A percentile compares a stretch with the other conserved stretches of the same genome.
These are phyloP conservation scores for Aptenodytes patagonicus DNA, from an alignment of 2,113 vertebrate genomes.

Conservation along the genomic window DNA sequence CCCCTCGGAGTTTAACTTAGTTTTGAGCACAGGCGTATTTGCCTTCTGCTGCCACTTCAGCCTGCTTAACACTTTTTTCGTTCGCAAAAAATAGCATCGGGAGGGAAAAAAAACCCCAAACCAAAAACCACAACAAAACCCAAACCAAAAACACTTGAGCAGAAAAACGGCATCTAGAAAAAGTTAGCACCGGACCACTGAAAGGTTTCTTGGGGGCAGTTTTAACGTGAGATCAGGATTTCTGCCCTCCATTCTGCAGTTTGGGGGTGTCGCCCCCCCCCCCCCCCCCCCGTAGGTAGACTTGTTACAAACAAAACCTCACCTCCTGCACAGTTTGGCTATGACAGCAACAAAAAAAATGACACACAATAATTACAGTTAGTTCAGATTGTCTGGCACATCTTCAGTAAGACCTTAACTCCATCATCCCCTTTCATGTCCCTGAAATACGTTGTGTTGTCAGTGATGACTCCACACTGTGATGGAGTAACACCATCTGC, in stretches of 20 bases:
- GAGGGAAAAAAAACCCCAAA: background rate
- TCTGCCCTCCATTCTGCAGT: background rate
- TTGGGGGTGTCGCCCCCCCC: background rate
- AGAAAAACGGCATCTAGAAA: background rate
- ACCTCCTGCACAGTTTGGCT: background rate
- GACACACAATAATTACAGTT: background rate
- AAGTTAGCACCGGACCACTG: background rate
- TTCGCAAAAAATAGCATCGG: background rate
- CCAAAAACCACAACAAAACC: background rate
- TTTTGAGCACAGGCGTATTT: background rate
- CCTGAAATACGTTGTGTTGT: background rate
- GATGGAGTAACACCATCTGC: slow-evolving; percentile 38
- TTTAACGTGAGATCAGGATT: background rate
- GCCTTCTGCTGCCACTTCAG: background rate
- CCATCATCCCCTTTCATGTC: background rate
- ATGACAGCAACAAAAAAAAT: background rate
- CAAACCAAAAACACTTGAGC: background rate
- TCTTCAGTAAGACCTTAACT: background rate
- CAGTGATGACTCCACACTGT: background rate
- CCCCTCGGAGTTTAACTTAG: background rate
- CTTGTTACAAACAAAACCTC: background rate
- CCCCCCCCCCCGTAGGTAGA: background rate
- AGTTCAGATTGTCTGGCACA: background rate
- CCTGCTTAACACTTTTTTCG: background rate
- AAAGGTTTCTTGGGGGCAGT: background rate